These are phyloP conservation scores for Brachynemurus nebulosus DNA, from an alignment of 2,888 invertebrate genomes.

Conservation along the genomic window DNA sequence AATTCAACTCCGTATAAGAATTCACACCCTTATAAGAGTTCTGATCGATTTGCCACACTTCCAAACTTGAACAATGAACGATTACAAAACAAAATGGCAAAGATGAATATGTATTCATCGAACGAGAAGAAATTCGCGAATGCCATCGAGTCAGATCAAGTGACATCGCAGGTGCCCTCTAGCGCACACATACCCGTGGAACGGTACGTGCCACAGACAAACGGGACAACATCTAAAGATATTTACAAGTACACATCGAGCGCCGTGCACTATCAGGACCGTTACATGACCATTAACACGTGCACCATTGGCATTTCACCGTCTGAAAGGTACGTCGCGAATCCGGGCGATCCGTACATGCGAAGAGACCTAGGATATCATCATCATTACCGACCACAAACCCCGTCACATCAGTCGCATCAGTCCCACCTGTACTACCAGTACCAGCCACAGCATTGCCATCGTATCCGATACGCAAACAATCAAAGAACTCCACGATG, in stretches of 20 bases:
- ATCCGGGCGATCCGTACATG: constrained; percentile 39
- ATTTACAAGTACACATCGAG: constrained; percentile 27
- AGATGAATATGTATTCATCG: no score
- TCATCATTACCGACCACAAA: constrained; percentile 41
- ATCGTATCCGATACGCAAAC: constrained; percentile 27
- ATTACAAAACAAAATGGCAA: no score
- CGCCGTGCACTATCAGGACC: background rate
- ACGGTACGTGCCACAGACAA: constrained; percentile 52
- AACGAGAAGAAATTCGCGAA: no score
- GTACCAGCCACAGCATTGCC: constrained; percentile 22
- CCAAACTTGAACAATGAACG: no score
- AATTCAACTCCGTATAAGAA: no score
- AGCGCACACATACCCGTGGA: constrained; percentile 58
- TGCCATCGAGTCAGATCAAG: no score
- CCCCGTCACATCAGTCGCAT: constrained; percentile 31
- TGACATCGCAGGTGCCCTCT: constrained; percentile 46
- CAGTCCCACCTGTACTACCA: constrained; percentile 23
- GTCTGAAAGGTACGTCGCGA: background rate
- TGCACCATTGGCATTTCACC: constrained; percentile 6
- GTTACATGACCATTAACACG: background rate
- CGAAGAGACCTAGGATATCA: constrained; percentile 40
- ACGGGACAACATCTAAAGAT: constrained; percentile 27
- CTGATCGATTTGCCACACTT: no score
- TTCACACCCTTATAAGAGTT: no score
- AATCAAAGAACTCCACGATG: constrained; percentile 27